phyloP scores from a whole-genome alignment of 1,140 invertebrate species.

The Neodiprion lecontei region DNA sequence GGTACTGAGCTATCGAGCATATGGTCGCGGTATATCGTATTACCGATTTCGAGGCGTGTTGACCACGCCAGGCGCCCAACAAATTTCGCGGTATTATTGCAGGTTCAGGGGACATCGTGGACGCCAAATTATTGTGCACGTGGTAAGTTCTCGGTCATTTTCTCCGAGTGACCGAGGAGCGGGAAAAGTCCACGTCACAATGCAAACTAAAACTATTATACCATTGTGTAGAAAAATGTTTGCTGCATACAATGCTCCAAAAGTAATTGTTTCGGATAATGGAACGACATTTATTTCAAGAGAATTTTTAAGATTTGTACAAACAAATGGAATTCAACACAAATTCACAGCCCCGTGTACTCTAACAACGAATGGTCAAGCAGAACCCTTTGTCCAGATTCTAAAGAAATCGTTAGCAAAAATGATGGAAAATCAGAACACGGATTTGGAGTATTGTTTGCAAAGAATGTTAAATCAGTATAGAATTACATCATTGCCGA shows the following conservation, averaged over 20 bases:
- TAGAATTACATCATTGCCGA: not conserved
- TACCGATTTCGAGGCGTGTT: too few species aligned
- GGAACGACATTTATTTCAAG: not conserved
- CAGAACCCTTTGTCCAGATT: slow-evolving; percentile 31
- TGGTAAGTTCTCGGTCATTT: too few species aligned
- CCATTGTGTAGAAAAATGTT: not conserved
- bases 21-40: too few species aligned
- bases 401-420: slow-evolving; percentile 40
- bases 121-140: too few species aligned
- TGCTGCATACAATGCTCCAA: not conserved
- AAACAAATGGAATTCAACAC: not conserved
- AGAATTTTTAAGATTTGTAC: not conserved
- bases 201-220: not conserved
- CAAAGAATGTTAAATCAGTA: not conserved
- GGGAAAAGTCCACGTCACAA: too few species aligned
- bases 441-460: not conserved
- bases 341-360: not conserved
- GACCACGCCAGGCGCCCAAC: too few species aligned
- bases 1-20: too few species aligned
- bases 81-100: too few species aligned
- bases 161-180: too few species aligned
- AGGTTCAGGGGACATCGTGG: too few species aligned
- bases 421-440: not conserved
- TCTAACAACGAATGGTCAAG: not conserved
- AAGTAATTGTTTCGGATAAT: not conserved